phyloP scores from a whole-genome alignment of 2,888 invertebrate genomes.

The Drosophila paranaensis region DNA sequence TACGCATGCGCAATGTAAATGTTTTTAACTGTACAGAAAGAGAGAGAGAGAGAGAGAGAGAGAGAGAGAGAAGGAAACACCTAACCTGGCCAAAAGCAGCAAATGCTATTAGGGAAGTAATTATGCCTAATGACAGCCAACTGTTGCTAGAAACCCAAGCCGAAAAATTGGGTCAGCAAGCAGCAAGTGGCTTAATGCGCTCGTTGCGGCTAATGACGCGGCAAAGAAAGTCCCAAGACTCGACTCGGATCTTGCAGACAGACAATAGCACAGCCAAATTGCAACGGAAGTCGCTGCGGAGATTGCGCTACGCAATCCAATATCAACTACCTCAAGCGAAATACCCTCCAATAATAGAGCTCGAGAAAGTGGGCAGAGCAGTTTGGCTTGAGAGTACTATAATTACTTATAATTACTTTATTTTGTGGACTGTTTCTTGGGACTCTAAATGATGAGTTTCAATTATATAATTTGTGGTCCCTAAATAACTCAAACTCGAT shows the following conservation, averaged over 20 bases:
- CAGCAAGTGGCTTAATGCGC: conserved; percentile 52
- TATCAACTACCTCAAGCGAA: conserved; percentile 18
- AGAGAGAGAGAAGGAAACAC: not conserved
- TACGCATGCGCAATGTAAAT: conserved; percentile 68
- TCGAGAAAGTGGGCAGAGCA: not conserved
- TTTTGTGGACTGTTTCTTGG: not conserved
- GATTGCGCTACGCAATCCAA: conserved; percentile 36
- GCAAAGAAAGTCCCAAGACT: conserved; percentile 36
- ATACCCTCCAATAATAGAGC: conserved; percentile 9
- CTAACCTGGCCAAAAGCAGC: conserved; percentile 44
- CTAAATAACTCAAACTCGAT: not conserved
- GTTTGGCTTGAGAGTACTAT: not conserved
- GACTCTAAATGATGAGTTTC: no score
- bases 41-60: not conserved
- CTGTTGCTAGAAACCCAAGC: conserved; percentile 36
- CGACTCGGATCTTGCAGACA: conserved; percentile 7
- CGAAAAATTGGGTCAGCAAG: conserved; percentile 59
- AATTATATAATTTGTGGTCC: not conserved
- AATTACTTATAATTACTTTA: conserved; percentile 8
- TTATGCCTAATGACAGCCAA: conserved; percentile 60
- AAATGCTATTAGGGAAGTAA: conserved; percentile 63
- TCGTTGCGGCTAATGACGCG: conserved; percentile 46
- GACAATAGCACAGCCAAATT: conserved; percentile 41
- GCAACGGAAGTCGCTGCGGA: conserved; percentile 49
- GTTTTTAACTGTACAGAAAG: conserved; percentile 14